phyloP scores from a whole-genome alignment of 2,113 vertebrate species.

The Aphelocoma coerulescens region DNA sequence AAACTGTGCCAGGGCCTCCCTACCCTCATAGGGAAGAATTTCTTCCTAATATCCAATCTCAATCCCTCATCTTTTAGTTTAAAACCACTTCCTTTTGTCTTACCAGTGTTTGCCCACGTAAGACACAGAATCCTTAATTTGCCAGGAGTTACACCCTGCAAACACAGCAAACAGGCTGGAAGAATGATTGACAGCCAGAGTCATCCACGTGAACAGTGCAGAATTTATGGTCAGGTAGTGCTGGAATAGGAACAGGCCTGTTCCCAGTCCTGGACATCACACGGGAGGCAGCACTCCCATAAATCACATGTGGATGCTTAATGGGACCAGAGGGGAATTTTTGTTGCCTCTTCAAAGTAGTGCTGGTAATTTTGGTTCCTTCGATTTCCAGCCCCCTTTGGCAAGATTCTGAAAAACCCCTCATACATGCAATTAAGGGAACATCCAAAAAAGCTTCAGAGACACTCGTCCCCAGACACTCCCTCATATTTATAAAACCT shows the following conservation, averaged over 20 bases:
- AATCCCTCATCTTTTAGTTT: not conserved
- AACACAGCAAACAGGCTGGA: not conserved
- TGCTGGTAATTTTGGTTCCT: not conserved
- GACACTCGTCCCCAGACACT: not conserved
- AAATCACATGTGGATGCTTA: not conserved
- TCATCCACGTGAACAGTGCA: not conserved
- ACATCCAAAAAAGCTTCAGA: not conserved
- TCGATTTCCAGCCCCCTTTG: fast-evolving
- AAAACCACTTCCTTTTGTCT: not conserved
- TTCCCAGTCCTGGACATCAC: not conserved
- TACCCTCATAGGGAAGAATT: not conserved
- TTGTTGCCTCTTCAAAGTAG: not conserved
- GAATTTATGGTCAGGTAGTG: not conserved
- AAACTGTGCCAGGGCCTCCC: not conserved
- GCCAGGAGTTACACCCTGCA: not conserved
- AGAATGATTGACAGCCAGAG: not conserved
- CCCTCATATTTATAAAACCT: not conserved
- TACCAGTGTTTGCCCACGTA: fast-evolving
- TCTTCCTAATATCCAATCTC: not conserved
- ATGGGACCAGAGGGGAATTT: not conserved
- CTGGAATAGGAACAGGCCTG: not conserved
- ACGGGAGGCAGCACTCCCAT: not conserved
- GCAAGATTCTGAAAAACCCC: not conserved
- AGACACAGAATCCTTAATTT: not conserved
- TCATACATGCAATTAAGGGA: not conserved